These are phyloP conservation scores for Saguinus imperator DNA, from an alignment of 2,113 vertebrate species.

Conservation along the genomic window DNA sequence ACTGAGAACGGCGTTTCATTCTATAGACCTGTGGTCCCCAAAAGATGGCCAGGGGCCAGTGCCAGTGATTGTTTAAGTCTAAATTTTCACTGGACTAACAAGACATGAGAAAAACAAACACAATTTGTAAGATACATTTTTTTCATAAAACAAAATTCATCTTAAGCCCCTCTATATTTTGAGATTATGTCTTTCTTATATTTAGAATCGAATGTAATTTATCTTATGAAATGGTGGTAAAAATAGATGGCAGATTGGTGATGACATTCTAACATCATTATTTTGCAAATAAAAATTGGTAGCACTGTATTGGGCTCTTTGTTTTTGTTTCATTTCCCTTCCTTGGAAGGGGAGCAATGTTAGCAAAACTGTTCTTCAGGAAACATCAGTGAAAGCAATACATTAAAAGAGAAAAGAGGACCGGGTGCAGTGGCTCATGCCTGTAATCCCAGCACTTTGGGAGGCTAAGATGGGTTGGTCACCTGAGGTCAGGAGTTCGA, in stretches of 20 bases:
- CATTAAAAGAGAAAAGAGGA: not conserved
- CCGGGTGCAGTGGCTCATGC: too few species aligned
- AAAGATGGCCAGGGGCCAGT: not conserved
- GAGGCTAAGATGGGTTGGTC: too few species aligned
- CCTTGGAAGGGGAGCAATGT: not conserved
- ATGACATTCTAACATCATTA: not conserved
- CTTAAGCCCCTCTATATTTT: not conserved
- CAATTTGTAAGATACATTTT: not conserved
- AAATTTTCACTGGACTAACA: not conserved
- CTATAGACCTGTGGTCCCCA: not conserved
- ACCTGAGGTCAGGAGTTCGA: too few species aligned
- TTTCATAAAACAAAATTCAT: not conserved
- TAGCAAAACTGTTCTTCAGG: not conserved
- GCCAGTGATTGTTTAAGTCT: not conserved
- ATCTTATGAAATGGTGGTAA: not conserved
- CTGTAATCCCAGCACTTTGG: too few species aligned
- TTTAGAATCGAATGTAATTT: slow-evolving; percentile 21
- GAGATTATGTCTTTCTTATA: not conserved
- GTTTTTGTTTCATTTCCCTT: not conserved
- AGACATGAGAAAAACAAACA: slow-evolving; percentile 7
- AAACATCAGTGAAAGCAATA: not conserved
- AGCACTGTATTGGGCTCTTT: not conserved
- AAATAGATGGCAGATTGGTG: not conserved
- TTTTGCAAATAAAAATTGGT: not conserved
- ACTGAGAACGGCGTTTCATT: not conserved